Conservation (phyloP, 2,797 vertebrate species). For the Enteromius radiatus region DNA sequence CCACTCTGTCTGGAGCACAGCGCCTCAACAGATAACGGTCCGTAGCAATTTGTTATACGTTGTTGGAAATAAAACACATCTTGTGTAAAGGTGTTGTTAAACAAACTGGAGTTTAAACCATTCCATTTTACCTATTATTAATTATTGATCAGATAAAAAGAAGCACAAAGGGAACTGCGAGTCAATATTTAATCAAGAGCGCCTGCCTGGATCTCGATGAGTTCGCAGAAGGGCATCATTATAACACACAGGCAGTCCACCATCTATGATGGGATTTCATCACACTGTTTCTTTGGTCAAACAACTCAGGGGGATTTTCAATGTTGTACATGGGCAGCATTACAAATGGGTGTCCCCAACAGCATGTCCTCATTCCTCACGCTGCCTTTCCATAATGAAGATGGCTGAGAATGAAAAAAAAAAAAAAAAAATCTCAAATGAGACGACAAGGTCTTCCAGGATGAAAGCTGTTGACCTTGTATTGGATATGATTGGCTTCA, state of each 20-base stretch:
- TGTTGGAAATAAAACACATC: slow-evolving; percentile 29
- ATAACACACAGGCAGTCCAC: slow-evolving; percentile 32
- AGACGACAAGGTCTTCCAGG: background rate
- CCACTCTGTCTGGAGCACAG: background rate
- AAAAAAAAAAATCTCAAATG: background rate
- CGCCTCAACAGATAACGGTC: background rate
- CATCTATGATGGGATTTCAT: slow-evolving; percentile 49
- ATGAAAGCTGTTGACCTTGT: slow-evolving; percentile 27
- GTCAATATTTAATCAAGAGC: slow-evolving; percentile 81
- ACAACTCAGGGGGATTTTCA: slow-evolving; percentile 2
- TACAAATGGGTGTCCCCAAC: slow-evolving; percentile 11
- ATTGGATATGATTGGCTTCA: slow-evolving; percentile 3
- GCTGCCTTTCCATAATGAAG: slow-evolving; percentile 25
- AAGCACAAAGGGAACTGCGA: slow-evolving; percentile 69
- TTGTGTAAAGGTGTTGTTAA: slow-evolving; percentile 15
- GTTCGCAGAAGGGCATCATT: slow-evolving; percentile 51
- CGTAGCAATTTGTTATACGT: background rate
- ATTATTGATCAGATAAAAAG: slow-evolving; percentile 74
- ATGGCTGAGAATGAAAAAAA: background rate
- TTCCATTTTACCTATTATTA: slow-evolving; percentile 71
- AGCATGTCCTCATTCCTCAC: slow-evolving; percentile 8
- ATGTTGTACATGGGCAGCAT: background rate
- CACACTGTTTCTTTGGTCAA: slow-evolving; percentile 31
- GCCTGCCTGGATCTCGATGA: slow-evolving; percentile 59
- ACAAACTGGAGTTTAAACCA: slow-evolving; percentile 13